Percentiles rank a stretch among this genome's conserved stretches.
Evolutionary conservation across 1,140 invertebrate species (phyloP).

Genomic region (Hestina assimilis): DNA sequence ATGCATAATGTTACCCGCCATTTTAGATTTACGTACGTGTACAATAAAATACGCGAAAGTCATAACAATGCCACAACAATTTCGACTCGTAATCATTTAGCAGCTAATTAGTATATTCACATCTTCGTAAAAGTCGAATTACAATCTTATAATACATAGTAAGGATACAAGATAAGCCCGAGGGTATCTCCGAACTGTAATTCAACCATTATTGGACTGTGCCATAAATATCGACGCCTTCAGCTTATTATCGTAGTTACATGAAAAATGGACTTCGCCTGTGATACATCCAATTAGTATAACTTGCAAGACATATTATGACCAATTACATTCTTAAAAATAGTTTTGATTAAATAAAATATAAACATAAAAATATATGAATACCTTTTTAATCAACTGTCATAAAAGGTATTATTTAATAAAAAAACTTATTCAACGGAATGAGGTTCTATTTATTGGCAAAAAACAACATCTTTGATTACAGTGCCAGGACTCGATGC

Average conservation of each 20-base stretch:
- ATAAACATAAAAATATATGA: too few relatives aligned
- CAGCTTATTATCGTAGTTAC: constrained; percentile 30
- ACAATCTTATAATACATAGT: constrained; percentile 10
- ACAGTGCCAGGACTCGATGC: not conserved
- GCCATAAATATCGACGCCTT: constrained; percentile 35
- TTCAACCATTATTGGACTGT: constrained; percentile 42
- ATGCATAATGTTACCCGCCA: too few relatives aligned
- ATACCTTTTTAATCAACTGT: too few relatives aligned
- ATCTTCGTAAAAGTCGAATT: not conserved
- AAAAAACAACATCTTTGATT: too few relatives aligned
- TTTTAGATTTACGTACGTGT: too few relatives aligned
- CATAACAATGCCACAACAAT: not conserved
- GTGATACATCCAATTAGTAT: constrained; percentile 16
- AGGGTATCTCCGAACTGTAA: constrained; percentile 27
- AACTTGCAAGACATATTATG: too few relatives aligned
- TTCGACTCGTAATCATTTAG: not conserved
- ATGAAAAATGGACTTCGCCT: constrained; percentile 17
- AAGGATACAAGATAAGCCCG: constrained; percentile 20
- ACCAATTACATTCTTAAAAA: too few relatives aligned
- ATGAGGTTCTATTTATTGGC: too few relatives aligned
- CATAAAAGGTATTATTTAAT: too few relatives aligned
- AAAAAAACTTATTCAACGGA: too few relatives aligned
- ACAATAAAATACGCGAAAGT: too few relatives aligned
- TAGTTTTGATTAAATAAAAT: too few relatives aligned
- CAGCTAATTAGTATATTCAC: not conserved